A percentile compares a stretch with the other conserved stretches of the same genome.
phyloP scores from a whole-genome alignment of 2,797 vertebrate genomes.

The Anguilla anguilla region DNA sequence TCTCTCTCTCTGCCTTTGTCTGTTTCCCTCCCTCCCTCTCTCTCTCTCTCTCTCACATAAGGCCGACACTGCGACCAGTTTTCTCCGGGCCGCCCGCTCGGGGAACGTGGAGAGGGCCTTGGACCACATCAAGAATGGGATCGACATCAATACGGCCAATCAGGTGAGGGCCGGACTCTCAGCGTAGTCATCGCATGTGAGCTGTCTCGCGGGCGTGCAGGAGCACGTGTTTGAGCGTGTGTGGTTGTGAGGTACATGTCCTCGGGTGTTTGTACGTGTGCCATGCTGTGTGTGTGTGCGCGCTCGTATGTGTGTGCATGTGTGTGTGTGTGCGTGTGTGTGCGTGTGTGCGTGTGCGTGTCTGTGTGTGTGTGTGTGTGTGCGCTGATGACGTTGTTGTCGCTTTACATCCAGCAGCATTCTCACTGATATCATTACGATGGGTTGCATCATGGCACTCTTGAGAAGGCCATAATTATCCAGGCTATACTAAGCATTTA shows the following conservation, averaged over 20 bases:
- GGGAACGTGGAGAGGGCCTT: slow-evolving; percentile 97
- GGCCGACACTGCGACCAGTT: slow-evolving; percentile 95
- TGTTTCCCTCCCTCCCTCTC: slow-evolving; percentile 11
- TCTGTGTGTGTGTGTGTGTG: slow-evolving; percentile 11
- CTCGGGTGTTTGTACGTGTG: background rate
- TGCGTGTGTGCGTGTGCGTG: too few species aligned
- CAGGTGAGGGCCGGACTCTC: slow-evolving; percentile 78
- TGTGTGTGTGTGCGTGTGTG: slow-evolving; percentile 9
- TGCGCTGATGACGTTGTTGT: slow-evolving; percentile 22
- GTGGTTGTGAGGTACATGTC: background rate
- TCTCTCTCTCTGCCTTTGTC: background rate
- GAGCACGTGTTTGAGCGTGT: slow-evolving; percentile 1
- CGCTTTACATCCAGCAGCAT: background rate
- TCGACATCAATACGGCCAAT: slow-evolving; percentile 98
- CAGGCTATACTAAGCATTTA: background rate
- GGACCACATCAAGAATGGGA: slow-evolving; percentile 94
- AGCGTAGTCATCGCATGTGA: background rate
- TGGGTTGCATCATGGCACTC: background rate
- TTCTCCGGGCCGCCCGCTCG: slow-evolving; percentile 91
- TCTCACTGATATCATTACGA: background rate
- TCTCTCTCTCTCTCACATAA: slow-evolving; percentile 65
- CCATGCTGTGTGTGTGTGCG: background rate
- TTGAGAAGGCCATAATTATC: background rate
- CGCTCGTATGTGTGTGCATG: background rate
- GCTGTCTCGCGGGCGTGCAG: too few species aligned